Percentiles rank a stretch among this genome's conserved stretches.
Conservation (phyloP, 2,113 vertebrate species). For the Channa argus region DNA sequence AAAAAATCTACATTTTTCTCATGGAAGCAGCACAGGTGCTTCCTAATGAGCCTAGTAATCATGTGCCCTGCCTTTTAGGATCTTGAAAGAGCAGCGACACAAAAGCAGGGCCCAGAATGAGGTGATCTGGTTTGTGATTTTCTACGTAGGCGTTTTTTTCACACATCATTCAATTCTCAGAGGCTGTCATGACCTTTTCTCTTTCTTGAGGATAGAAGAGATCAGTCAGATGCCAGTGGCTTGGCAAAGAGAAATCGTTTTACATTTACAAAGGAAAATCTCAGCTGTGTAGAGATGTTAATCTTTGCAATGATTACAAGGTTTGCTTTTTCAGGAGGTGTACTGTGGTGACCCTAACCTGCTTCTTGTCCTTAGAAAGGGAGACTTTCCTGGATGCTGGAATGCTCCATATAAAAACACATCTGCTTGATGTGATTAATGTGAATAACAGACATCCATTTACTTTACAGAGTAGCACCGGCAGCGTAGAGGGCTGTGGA, state of each 20-base stretch:
- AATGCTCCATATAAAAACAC: conserved; percentile 62
- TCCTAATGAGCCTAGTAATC: conserved; percentile 8
- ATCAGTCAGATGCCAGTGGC: conserved; percentile 21
- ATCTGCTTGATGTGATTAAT: conserved; percentile 77
- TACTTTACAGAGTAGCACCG: conserved; percentile 53
- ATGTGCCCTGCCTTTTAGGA: conserved; percentile 23
- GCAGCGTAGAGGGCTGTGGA: conserved; percentile 36
- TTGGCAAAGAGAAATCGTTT: conserved; percentile 24
- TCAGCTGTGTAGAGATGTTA: conserved; percentile 20
- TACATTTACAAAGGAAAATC: conserved; percentile 6
- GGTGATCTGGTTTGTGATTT: conserved; percentile 28
- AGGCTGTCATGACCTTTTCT: conserved; percentile 39
- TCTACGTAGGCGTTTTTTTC: conserved; percentile 35
- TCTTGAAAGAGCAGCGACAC: conserved; percentile 24
- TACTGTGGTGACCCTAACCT: conserved; percentile 20
- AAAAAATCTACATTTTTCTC: conserved; percentile 24
- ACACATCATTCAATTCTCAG: conserved; percentile 49
- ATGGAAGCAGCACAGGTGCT: conserved; percentile 17
- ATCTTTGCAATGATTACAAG: conserved; percentile 15
- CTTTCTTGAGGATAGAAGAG: background rate
- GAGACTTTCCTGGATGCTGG: conserved; percentile 28
- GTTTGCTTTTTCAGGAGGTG: conserved; percentile 27
- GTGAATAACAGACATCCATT: conserved; percentile 61
- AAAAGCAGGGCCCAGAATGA: conserved; percentile 11
- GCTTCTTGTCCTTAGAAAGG: background rate